Percentiles rank a stretch among this genome's conserved stretches.
These are phyloP conservation scores for Oophaga sylvatica DNA, from an alignment of 2,797 vertebrate species.

Conservation along the genomic window DNA sequence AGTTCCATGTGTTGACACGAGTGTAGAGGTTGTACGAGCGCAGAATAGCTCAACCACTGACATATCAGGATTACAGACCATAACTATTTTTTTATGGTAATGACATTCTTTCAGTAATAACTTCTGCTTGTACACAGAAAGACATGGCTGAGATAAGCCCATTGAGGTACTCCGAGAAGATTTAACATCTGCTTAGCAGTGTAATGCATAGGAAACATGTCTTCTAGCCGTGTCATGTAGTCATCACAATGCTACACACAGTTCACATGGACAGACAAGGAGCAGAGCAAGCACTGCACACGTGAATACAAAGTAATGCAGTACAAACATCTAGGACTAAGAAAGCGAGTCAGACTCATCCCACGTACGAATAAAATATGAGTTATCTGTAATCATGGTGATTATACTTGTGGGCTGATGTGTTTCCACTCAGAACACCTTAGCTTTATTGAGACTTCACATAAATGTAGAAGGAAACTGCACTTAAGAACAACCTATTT, in stretches of 20 bases:
- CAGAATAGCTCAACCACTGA: not conserved
- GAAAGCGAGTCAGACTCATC: not conserved
- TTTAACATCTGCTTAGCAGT: conserved; percentile 22
- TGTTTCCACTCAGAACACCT: not conserved
- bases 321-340: not conserved
- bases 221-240: not conserved
- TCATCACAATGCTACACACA: not conserved
- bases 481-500: too few species aligned
- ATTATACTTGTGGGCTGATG: not conserved
- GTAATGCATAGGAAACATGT: not conserved
- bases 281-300: not conserved
- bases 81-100: conserved; percentile 6
- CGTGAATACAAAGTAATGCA: not conserved
- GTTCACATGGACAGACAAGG: not conserved
- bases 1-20: conserved; percentile 8
- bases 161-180: conserved; percentile 13
- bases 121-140: not conserved
- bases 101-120: conserved; percentile 14
- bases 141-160: conserved; percentile 7
- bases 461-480: not conserved
- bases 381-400: not conserved
- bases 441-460: not conserved
- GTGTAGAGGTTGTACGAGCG: not conserved
- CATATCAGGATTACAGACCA: conserved; percentile 11
- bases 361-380: not conserved